phyloP scores from a whole-genome alignment of 2,113 vertebrate species.

The Marcusenius ussheri region DNA sequence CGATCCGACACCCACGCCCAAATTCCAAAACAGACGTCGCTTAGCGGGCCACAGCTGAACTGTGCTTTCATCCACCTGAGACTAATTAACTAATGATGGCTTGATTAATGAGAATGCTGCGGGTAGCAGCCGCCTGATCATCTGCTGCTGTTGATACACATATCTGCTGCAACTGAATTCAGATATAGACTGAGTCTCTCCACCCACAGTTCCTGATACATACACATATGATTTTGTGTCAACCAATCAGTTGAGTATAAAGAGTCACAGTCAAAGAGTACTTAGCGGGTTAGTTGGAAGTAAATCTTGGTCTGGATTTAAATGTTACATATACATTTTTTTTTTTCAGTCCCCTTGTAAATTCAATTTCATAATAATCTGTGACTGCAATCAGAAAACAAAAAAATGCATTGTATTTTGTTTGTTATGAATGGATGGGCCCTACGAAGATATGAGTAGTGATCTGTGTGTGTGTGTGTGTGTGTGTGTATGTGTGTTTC shows the following conservation, averaged over 20 bases:
- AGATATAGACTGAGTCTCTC: not conserved
- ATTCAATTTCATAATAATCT: too few relatives aligned
- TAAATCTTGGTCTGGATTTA: not conserved
- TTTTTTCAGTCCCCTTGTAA: too few relatives aligned
- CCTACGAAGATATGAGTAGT: too few relatives aligned
- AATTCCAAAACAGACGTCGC: not conserved
- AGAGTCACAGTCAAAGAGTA: not conserved
- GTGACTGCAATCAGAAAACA: too few relatives aligned
- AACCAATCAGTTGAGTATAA: not conserved
- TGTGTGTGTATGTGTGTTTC: not conserved
- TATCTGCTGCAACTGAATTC: not conserved
- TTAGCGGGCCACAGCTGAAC: not conserved
- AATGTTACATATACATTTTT: not conserved
- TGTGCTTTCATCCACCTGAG: not conserved
- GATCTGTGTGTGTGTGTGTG: too few relatives aligned
- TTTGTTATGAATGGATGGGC: too few relatives aligned
- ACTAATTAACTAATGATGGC: slow-evolving; percentile 1
- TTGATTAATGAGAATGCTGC: not conserved
- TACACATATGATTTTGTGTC: not conserved
- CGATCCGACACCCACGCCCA: not conserved
- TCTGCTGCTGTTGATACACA: not conserved
- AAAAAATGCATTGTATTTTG: too few relatives aligned
- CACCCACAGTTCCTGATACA: not conserved
- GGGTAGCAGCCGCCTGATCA: not conserved
- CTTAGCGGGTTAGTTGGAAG: not conserved